These are phyloP conservation scores for Drosophila parabipectinata DNA, from an alignment of 1,140 invertebrate species.

Conservation along the genomic window DNA sequence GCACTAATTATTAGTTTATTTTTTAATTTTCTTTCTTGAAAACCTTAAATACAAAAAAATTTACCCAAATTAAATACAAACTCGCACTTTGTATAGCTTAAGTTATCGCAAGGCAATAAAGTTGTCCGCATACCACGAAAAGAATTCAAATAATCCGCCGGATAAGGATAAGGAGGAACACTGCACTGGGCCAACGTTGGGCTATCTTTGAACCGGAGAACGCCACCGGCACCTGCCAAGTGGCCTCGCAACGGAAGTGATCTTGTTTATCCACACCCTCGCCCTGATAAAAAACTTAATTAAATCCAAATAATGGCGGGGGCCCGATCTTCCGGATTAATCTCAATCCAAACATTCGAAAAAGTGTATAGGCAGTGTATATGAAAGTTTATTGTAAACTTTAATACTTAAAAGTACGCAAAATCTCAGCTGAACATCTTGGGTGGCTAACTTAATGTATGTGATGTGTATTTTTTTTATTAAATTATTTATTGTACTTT, in stretches of 20 bases:
- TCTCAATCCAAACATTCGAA: not conserved
- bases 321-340: conserved; percentile 2
- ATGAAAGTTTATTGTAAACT: not conserved
- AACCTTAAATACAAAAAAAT: conserved; percentile 6
- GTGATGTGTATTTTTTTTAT: not conserved
- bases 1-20: not conserved
- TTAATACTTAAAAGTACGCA: not conserved
- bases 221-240: conserved; percentile 7
- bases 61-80: conserved; percentile 30
- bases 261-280: conserved; percentile 10
- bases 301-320: conserved; percentile 29
- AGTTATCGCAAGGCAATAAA: conserved; percentile 49
- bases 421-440: not conserved
- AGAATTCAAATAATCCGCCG: not conserved
- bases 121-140: too few relatives aligned
- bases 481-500: conserved; percentile 38
- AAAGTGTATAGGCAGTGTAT: not conserved
- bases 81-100: conserved; percentile 68
- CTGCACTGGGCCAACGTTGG: conserved; percentile 42
- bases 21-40: not conserved
- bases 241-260: conserved; percentile 25
- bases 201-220: conserved; percentile 40
- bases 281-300: conserved; percentile 37
- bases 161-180: conserved; percentile 9
- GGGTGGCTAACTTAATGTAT: not conserved